phyloP scores from a whole-genome alignment of 2,888 invertebrate species.

The Philaethria dido region DNA sequence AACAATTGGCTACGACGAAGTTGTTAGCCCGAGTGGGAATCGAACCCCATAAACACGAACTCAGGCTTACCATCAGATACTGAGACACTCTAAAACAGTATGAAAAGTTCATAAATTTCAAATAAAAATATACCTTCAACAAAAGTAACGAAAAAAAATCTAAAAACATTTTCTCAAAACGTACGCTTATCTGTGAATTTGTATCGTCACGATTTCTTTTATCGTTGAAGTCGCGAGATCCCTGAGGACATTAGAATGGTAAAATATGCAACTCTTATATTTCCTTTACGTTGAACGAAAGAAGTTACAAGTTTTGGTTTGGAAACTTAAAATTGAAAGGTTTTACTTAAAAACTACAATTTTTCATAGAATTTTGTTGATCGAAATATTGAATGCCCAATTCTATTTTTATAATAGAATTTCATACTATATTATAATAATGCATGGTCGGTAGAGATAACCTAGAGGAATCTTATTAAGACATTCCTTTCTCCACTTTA shows the following conservation, averaged over 20 bases:
- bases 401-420: too few relatives aligned
- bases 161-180: not conserved
- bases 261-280: slow-evolving; percentile 25
- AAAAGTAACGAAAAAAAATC: not conserved
- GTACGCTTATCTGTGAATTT: slow-evolving; percentile 11
- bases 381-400: not conserved
- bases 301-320: not conserved
- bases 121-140: not conserved
- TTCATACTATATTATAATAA: too few relatives aligned
- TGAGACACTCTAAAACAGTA: too few relatives aligned
- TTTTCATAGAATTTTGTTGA: not conserved
- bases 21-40: too few relatives aligned
- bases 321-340: slow-evolving; percentile 16
- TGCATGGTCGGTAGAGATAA: too few relatives aligned
- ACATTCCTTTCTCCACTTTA: too few relatives aligned
- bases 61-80: too few relatives aligned
- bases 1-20: too few relatives aligned
- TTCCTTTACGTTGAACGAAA: not conserved
- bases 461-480: too few relatives aligned
- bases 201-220: slow-evolving; percentile 8
- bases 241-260: slow-evolving; percentile 15
- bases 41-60: too few relatives aligned
- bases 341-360: not conserved
- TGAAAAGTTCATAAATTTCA: too few relatives aligned
- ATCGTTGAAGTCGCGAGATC: slow-evolving; percentile 4